phyloP scores from a whole-genome alignment of 2,113 vertebrate species.

The Noctilio leporinus region DNA sequence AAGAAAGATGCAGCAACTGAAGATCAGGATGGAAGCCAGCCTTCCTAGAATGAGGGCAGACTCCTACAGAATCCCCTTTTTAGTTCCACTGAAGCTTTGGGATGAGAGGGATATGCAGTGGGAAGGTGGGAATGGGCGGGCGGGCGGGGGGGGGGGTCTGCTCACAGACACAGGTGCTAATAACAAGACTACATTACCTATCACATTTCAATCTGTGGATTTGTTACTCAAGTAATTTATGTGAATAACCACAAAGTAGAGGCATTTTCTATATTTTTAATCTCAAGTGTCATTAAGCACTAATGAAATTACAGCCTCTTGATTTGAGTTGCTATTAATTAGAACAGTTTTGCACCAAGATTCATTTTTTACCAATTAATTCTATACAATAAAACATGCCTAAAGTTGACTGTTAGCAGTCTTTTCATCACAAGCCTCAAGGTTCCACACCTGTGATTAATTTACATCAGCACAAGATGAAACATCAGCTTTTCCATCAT shows the following conservation, averaged over 20 bases:
- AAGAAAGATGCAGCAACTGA: neutral
- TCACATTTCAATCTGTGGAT: neutral
- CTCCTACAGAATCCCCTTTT: neutral
- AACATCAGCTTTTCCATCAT: slow-evolving; percentile 38
- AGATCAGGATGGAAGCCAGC: neutral
- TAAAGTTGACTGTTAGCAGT: neutral
- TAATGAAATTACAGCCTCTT: slow-evolving; percentile 14
- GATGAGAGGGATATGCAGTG: neutral
- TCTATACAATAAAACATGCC: slow-evolving; percentile 40
- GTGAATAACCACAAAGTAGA: slow-evolving; percentile 32
- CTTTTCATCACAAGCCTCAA: slow-evolving; percentile 30
- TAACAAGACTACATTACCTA: neutral
- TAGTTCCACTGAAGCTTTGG: neutral
- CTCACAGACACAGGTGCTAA: neutral
- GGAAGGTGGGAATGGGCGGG: too few species aligned
- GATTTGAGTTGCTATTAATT: slow-evolving; percentile 44
- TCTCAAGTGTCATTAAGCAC: slow-evolving; percentile 24
- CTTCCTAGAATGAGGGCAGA: neutral
- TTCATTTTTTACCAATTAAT: slow-evolving; percentile 37
- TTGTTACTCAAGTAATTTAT: neutral
- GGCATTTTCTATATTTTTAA: slow-evolving; percentile 21
- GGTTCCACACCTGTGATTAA: slow-evolving; percentile 59
- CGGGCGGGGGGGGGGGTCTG: fast-evolving
- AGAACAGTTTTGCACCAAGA: slow-evolving; percentile 28
- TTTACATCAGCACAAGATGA: slow-evolving; percentile 29